Percentiles rank a stretch among this genome's conserved stretches.
phyloP scores from a whole-genome alignment of 2,888 invertebrate genomes.

The Aproaerema taeniolella region DNA sequence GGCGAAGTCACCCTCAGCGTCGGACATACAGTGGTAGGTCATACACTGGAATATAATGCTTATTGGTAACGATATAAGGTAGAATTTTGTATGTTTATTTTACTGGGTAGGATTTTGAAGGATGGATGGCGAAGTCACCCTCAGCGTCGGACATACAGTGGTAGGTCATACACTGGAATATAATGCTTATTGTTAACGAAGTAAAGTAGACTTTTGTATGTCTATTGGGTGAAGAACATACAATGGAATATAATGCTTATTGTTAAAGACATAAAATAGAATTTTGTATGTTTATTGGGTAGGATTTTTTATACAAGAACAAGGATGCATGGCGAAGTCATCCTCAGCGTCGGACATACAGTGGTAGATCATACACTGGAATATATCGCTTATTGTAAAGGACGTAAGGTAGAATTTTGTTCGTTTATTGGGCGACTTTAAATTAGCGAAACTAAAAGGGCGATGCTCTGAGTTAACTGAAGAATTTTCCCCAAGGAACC shows the following conservation, averaged over 20 bases:
- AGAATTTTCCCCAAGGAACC: too few relatives aligned
- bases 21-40: conserved; percentile 95
- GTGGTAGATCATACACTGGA: conserved; percentile 91
- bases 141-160: conserved; percentile 96
- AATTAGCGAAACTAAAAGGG: too few relatives aligned
- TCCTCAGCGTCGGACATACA: conserved; percentile 95
- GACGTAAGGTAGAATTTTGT: not conserved
- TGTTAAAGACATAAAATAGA: too few relatives aligned
- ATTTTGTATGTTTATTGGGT: too few relatives aligned
- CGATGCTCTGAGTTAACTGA: too few relatives aligned
- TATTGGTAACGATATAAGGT: not conserved
- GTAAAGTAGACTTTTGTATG: not conserved
- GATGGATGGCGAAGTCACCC: conserved; percentile 90
- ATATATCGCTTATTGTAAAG: conserved; percentile 2
- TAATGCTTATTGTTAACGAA: not conserved
- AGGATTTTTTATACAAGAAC: conserved; percentile 89
- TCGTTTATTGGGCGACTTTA: too few relatives aligned
- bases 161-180: conserved; percentile 86
- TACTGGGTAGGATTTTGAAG: too few relatives aligned
- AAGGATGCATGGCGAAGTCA: conserved; percentile 90
- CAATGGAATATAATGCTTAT: too few relatives aligned
- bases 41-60: conserved; percentile 76
- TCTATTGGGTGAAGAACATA: too few relatives aligned
- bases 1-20: conserved; percentile 91
- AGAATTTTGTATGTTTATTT: not conserved